Base-by-base conservation (phyloP, 1,140 invertebrate genomes). In the Mercenaria mercenaria region DNA sequence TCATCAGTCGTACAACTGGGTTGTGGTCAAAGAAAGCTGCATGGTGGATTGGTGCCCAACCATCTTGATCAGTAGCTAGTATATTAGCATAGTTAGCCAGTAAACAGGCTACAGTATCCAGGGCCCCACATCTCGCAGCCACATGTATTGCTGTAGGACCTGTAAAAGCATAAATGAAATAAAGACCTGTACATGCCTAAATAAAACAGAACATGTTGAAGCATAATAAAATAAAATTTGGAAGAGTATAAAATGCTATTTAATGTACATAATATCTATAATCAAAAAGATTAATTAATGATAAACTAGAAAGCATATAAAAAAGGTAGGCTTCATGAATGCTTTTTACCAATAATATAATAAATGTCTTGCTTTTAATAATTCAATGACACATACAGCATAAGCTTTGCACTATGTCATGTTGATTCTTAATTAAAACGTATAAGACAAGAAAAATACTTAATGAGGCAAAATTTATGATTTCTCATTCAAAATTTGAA, bases 41-140 rank as follows among this genome's bases (percentile, higher is more conserved):
- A 89, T 95, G 94, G 88, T 96, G 96, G 29, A 96, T 94, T 0
- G 96, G 95, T 10, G 95, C 93, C 96, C 96, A 96, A 67, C 96
- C 96, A 90, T 96, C 93, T 47, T 95, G 92, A 88, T 96, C 95
- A 18, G 89, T 92, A 4, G 93, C 93, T 18, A 94, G 59, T 43
- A 95, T 93, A 64, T 95, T 95, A n/a, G 95, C 95, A 91, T 93
- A 94, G 90, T 94, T 95, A 3, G 93, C 94, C 34, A 96, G 76
- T 13, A 96, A 92, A 91, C 95, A 96, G 13, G 94, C 90, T 0
- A 94, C 93, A 37, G 95, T 92, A 91, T 96, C 95, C 11, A 96
- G 81, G 4, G 95, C 90, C 10, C 96, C 96, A 92, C 95, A 95
- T 15, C 95, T 86, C 47, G 94, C 93, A 13, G 96, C 95, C 43